A percentile compares a stretch with the other conserved stretches of the same genome.
Conservation (phyloP, 2,113 vertebrate species). For the Myocastor coypus region DNA sequence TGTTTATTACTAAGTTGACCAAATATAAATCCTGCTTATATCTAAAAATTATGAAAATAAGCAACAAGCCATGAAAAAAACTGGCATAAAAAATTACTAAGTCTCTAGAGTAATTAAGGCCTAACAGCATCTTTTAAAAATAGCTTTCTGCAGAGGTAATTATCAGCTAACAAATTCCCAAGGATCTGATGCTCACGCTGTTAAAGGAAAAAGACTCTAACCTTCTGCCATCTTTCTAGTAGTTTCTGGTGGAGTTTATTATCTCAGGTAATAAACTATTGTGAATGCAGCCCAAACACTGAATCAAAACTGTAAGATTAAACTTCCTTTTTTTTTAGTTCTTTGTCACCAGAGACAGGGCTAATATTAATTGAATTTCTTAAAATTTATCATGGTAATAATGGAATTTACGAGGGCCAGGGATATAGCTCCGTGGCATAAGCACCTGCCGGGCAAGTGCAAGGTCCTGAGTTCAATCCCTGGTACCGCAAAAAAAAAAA, state of each 20-base stretch:
- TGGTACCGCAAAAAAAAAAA: no score
- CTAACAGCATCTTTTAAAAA: neutral
- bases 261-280: neutral
- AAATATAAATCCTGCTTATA: neutral
- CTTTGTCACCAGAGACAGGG: neutral
- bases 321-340: neutral
- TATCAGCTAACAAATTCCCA: conserved; percentile 40
- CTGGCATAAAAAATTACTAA: neutral
- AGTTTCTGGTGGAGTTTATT: neutral
- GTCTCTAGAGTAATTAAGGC: conserved; percentile 14
- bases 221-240: neutral
- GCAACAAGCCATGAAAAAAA: neutral
- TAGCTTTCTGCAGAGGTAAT: conserved; percentile 2
- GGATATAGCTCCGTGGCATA: no score
- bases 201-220: neutral
- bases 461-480: no score
- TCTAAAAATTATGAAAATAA: neutral
- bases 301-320: conserved; percentile 15
- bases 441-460: no score
- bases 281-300: neutral
- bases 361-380: neutral
- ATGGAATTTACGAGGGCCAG: no score
- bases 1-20: neutral
- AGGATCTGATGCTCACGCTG: neutral
- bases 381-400: neutral